Evolutionary conservation across 2,113 vertebrate species (phyloP).

Genomic region (Silurus meridionalis): DNA sequence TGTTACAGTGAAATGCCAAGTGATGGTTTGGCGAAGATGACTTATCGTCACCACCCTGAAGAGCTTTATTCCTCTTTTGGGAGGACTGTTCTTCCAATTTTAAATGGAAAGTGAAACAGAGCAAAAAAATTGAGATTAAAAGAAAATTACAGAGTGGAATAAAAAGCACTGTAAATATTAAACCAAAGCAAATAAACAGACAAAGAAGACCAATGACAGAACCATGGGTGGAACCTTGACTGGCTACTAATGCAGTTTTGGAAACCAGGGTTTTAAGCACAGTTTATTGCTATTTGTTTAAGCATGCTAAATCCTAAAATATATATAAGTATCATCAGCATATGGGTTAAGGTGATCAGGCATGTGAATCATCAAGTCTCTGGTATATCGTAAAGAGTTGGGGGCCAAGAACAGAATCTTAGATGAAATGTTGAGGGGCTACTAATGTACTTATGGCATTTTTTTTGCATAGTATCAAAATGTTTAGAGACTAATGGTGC

Average conservation of each 20-base stretch:
- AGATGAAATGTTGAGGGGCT: too few species aligned
- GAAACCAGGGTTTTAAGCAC: neutral
- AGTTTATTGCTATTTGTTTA: neutral
- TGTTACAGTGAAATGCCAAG: neutral
- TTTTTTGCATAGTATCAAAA: too few species aligned
- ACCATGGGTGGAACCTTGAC: neutral
- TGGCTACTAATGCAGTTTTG: neutral
- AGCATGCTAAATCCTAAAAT: neutral
- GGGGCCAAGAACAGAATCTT: neutral
- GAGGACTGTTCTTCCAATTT: too few species aligned
- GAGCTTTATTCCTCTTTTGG: neutral
- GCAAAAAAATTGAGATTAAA: neutral
- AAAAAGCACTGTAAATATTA: neutral
- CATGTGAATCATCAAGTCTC: too few species aligned
- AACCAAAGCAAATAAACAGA: neutral
- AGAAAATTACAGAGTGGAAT: neutral
- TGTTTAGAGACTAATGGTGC: too few species aligned
- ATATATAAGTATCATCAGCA: neutral
- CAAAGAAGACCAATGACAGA: neutral
- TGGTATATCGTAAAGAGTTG: neutral
- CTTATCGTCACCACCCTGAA: neutral
- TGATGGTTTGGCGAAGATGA: neutral
- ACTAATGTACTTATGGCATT: too few species aligned
- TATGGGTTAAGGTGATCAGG: neutral
- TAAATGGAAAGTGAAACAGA: neutral